Percentiles rank a stretch among this genome's conserved stretches.
phyloP scores from a whole-genome alignment of 2,888 invertebrate species.

The Eumerus sabulonum region DNA sequence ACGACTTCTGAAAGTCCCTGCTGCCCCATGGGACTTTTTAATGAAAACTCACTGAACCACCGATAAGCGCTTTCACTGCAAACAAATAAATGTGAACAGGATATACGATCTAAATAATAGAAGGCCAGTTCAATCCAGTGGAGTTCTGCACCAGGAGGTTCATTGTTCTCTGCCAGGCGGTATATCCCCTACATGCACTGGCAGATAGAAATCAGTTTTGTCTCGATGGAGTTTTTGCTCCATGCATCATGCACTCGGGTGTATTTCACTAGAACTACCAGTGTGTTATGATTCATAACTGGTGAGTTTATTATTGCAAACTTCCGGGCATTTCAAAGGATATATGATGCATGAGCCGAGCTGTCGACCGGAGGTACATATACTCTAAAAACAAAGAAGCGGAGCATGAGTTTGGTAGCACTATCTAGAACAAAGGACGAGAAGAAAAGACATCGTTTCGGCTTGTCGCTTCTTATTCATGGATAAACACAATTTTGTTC shows the following conservation, averaged over 20 bases:
- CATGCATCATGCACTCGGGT: conserved; percentile 1
- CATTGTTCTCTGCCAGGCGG: neutral
- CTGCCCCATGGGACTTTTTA: too few species aligned
- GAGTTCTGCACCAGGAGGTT: neutral
- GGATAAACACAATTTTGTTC: too few species aligned
- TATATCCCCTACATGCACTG: neutral
- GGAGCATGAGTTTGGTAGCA: too few species aligned
- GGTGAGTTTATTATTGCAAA: conserved; percentile 26
- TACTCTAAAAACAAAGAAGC: too few species aligned
- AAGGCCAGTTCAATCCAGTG: neutral
- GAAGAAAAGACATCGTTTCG: too few species aligned
- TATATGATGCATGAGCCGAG: conserved; percentile 16
- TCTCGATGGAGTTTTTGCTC: conserved; percentile 7
- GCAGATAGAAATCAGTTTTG: conserved; percentile 6
- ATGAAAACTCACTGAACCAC: too few species aligned
- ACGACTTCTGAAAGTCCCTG: too few species aligned
- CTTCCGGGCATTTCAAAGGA: conserved; percentile 13
- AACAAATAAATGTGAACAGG: neutral
- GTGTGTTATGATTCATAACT: conserved; percentile 1
- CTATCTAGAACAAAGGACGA: too few species aligned
- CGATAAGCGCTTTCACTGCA: neutral
- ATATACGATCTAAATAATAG: conserved; percentile 12
- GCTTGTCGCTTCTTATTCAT: too few species aligned
- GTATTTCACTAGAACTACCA: neutral
- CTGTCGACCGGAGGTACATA: too few species aligned